Evolutionary conservation across 2,797 vertebrate genomes (phyloP).

Genomic region (Myripristis murdjan): DNA sequence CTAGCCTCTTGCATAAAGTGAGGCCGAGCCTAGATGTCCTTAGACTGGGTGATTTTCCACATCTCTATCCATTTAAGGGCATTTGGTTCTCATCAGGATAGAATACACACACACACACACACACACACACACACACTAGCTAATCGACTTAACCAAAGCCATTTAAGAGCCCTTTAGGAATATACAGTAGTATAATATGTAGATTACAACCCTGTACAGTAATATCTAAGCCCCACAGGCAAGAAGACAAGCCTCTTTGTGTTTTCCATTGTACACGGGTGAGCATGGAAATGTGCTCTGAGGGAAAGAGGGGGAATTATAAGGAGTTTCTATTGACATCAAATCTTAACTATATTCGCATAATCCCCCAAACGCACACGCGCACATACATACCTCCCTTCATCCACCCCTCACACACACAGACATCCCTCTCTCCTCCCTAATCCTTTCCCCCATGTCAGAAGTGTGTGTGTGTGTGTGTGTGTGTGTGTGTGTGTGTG

Average conservation of each 20-base stretch:
- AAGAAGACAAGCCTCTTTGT: conserved; percentile 70
- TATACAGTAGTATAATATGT: conserved; percentile 60
- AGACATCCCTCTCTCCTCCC: not conserved
- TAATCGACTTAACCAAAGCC: conserved; percentile 74
- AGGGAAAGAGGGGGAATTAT: conserved; percentile 70
- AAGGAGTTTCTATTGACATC: conserved; percentile 75
- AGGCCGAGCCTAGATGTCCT: no score
- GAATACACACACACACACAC: conserved; percentile 6
- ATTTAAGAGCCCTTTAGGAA: conserved; percentile 64
- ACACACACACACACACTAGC: conserved; percentile 28
- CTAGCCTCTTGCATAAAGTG: no score
- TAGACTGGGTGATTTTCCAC: no score
- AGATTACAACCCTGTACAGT: conserved; percentile 62
- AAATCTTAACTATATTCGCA: conserved; percentile 78
- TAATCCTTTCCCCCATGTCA: no score
- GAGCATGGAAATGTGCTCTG: conserved; percentile 72
- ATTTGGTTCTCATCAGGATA: no score
- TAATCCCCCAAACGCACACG: conserved; percentile 64
- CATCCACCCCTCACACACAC: conserved; percentile 30
- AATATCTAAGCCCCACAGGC: conserved; percentile 65
- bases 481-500: no score
- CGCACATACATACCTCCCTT: not conserved
- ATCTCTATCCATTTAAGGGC: no score
- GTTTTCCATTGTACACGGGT: conserved; percentile 69
- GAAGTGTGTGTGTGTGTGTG: no score